A percentile compares a stretch with the other conserved stretches of the same genome.
These are phyloP conservation scores for Nesidiocoris tenuis DNA, from an alignment of 2,888 invertebrate species.

Conservation along the genomic window DNA sequence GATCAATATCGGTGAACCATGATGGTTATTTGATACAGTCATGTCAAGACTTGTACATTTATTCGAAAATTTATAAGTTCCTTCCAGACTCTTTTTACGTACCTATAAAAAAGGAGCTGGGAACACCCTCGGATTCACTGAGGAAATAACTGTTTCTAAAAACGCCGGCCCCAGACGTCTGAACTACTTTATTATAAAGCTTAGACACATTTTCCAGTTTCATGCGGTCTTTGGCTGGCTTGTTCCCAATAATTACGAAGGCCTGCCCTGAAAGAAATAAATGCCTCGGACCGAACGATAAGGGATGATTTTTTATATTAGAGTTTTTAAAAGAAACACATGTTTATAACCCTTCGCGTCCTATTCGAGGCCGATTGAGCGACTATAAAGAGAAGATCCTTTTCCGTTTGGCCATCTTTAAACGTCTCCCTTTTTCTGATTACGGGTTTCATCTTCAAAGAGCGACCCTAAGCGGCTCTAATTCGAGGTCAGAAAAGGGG, in stretches of 20 bases:
- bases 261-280: neutral
- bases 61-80: too few relatives aligned
- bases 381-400: constrained; percentile 10
- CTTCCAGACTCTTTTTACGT: too few relatives aligned
- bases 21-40: too few relatives aligned
- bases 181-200: neutral
- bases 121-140: too few relatives aligned
- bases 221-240: constrained; percentile 1
- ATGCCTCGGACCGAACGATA: constrained; percentile 1
- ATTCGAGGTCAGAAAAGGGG: constrained; percentile 7
- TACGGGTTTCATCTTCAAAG: constrained; percentile 10
- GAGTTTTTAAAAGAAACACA: constrained; percentile 26
- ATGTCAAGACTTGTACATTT: too few relatives aligned
- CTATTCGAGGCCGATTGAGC: constrained; percentile 23
- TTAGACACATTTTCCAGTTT: neutral
- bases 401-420: constrained; percentile 18
- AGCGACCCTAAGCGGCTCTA: neutral
- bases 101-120: too few relatives aligned
- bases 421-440: constrained; percentile 24
- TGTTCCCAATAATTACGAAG: constrained; percentile 7
- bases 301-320: neutral
- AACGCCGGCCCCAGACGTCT: too few relatives aligned
- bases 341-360: constrained; percentile 23
- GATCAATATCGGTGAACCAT: too few relatives aligned
- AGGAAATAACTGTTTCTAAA: neutral